phyloP scores from a whole-genome alignment of 2,888 invertebrate species.

The Melangyna quadrimaculata region DNA sequence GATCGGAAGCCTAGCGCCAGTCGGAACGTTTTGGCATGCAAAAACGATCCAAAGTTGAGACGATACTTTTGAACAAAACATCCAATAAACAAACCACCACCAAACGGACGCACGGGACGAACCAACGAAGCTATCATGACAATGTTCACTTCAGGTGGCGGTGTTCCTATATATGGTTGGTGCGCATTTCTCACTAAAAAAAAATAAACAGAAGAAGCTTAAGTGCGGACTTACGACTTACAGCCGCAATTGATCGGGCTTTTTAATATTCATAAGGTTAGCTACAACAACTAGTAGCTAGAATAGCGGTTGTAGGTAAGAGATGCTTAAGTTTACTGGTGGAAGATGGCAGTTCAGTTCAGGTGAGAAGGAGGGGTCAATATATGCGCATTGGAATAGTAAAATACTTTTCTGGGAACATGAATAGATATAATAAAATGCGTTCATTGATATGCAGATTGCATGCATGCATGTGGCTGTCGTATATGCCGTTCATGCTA shows the following conservation, averaged over 20 bases:
- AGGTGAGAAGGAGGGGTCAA: background rate
- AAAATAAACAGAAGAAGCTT: constrained; percentile 13
- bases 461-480: constrained; percentile 28
- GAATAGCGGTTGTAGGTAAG: background rate
- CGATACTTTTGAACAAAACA: constrained; percentile 17
- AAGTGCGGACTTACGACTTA: constrained; percentile 6
- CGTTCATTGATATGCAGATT: constrained; percentile 62
- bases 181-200: constrained; percentile 32
- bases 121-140: constrained; percentile 6
- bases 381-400: constrained; percentile 24
- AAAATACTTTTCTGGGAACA: constrained; percentile 51
- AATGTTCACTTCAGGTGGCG: constrained; percentile 36
- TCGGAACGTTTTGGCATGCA: constrained; percentile 68
- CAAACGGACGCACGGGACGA: background rate
- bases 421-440: constrained; percentile 47
- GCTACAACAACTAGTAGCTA: background rate
- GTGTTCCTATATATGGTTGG: background rate
- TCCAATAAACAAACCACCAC: background rate
- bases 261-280: constrained; percentile 65
- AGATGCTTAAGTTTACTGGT: background rate
- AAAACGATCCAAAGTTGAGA: constrained; percentile 40
- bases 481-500: constrained; percentile 6
- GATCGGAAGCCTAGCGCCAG: constrained; percentile 72
- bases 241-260: constrained; percentile 44
- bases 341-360: background rate